Evolutionary conservation across 2,888 invertebrate species (phyloP).

Genomic region (Metalampra italica): DNA sequence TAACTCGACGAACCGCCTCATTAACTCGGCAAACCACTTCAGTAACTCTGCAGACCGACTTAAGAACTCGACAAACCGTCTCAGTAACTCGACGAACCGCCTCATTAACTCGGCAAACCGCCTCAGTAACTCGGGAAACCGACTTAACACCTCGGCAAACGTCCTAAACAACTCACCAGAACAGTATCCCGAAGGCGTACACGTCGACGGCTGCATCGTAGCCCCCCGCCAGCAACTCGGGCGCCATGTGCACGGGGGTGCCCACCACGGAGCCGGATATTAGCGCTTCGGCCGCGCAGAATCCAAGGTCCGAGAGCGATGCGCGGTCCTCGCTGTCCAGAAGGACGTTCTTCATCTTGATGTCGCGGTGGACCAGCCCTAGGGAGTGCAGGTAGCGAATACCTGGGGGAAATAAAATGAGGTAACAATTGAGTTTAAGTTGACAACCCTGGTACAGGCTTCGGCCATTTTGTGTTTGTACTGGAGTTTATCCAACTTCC

Average conservation of each 20-base stretch:
- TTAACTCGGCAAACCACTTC: too few relatives aligned
- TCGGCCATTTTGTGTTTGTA: too few relatives aligned
- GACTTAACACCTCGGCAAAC: too few relatives aligned
- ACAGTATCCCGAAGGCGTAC: constrained; percentile 93
- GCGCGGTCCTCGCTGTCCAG: constrained; percentile 85
- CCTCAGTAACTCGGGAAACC: too few relatives aligned
- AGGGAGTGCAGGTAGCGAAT: constrained; percentile 93
- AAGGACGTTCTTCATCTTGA: constrained; percentile 93
- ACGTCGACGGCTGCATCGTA: constrained; percentile 92
- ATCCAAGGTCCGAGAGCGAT: constrained; percentile 91
- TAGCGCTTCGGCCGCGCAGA: constrained; percentile 93
- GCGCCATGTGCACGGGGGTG: constrained; percentile 95
- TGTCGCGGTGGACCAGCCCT: constrained; percentile 92
- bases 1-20: too few relatives aligned
- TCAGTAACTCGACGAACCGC: too few relatives aligned
- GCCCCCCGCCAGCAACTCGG: constrained; percentile 88
- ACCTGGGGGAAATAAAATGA: constrained; percentile 48
- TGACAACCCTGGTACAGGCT: too few relatives aligned
- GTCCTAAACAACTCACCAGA: constrained; percentile 87
- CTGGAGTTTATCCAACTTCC: too few relatives aligned
- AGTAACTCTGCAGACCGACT: too few relatives aligned
- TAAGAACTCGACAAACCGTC: too few relatives aligned
- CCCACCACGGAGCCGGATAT: constrained; percentile 94
- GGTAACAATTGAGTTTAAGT: too few relatives aligned
- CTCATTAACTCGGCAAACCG: too few relatives aligned